These are phyloP conservation scores for Lepidochrysops patricia DNA, from an alignment of 2,888 invertebrate genomes.

Conservation along the genomic window DNA sequence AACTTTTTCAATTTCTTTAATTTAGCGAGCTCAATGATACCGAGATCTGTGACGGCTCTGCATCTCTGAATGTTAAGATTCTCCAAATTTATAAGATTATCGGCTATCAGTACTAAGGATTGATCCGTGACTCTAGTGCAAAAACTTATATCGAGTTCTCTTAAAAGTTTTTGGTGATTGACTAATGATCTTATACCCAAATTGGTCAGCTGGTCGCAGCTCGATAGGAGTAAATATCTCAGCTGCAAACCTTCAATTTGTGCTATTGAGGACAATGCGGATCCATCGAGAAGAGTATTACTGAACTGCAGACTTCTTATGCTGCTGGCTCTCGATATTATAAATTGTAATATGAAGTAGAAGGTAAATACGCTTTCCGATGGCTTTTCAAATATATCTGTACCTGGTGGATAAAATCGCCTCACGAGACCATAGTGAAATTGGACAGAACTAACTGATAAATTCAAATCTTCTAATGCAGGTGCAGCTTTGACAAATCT, in stretches of 20 bases:
- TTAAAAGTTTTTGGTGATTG: constrained; percentile 69
- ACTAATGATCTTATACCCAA: constrained; percentile 72
- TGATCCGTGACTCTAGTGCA: constrained; percentile 79
- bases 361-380: constrained; percentile 84
- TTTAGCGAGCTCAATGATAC: constrained; percentile 69
- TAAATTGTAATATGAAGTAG: constrained; percentile 75
- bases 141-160: constrained; percentile 76
- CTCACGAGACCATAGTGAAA: constrained; percentile 80
- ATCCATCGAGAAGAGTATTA: constrained; percentile 79
- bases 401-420: constrained; percentile 76
- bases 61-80: constrained; percentile 78
- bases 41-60: constrained; percentile 76
- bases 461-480: constrained; percentile 74
- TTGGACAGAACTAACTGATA: constrained; percentile 80
- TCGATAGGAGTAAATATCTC: constrained; percentile 65
- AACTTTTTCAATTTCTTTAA: constrained; percentile 72
- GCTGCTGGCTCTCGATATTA: constrained; percentile 64
- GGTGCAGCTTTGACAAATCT: constrained; percentile 77
- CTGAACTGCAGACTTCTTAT: constrained; percentile 79
- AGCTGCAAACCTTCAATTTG: constrained; percentile 67
- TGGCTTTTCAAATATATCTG: constrained; percentile 51
- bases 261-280: constrained; percentile 72
- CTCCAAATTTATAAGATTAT: constrained; percentile 73
- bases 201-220: constrained; percentile 78
- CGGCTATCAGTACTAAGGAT: constrained; percentile 75